A percentile compares a stretch with the other conserved stretches of the same genome.
These are phyloP conservation scores for Prionailurus bengalensis DNA, from an alignment of 2,113 vertebrate species.

Conservation along the genomic window DNA sequence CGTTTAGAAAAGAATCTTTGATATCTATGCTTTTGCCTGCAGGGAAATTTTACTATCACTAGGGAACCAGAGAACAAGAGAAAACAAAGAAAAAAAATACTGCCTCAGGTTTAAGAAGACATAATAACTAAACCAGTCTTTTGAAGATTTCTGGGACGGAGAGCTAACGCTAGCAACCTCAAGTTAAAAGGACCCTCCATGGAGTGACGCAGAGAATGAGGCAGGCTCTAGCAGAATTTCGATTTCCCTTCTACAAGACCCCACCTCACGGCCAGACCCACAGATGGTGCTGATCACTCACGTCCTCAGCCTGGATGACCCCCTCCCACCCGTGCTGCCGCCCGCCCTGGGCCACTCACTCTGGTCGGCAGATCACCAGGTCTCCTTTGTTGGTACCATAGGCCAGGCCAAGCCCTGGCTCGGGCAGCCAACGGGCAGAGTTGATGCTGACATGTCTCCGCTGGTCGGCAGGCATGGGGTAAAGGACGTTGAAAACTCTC, in stretches of 20 bases:
- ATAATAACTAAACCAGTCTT: background rate
- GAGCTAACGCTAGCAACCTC: background rate
- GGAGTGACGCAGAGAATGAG: background rate
- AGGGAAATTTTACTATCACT: constrained; percentile 46
- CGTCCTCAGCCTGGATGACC: background rate
- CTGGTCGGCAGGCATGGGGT: constrained; percentile 99
- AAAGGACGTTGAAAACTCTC: constrained; percentile 99
- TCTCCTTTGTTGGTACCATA: constrained; percentile 99
- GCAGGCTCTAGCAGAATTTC: background rate
- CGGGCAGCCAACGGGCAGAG: constrained; percentile 98
- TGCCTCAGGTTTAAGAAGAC: constrained; percentile 41
- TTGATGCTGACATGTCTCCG: constrained; percentile 99
- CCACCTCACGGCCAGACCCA: background rate
- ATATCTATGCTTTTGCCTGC: background rate
- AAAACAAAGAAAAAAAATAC: background rate
- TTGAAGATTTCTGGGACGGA: background rate
- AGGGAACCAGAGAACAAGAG: constrained; percentile 53
- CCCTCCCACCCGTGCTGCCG: fast-evolving
- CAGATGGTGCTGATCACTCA: background rate
- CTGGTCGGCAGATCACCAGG: constrained; percentile 98
- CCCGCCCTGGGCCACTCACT: constrained; percentile 91
- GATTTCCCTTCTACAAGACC: background rate
- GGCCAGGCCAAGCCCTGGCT: constrained; percentile 96
- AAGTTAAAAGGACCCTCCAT: background rate
- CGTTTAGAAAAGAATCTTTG: constrained; percentile 36